Evolutionary conservation across 2,113 vertebrate species (phyloP), one percentile per base, ranked within the genome.

Genomic region (Lasiurus borealis): DNA sequence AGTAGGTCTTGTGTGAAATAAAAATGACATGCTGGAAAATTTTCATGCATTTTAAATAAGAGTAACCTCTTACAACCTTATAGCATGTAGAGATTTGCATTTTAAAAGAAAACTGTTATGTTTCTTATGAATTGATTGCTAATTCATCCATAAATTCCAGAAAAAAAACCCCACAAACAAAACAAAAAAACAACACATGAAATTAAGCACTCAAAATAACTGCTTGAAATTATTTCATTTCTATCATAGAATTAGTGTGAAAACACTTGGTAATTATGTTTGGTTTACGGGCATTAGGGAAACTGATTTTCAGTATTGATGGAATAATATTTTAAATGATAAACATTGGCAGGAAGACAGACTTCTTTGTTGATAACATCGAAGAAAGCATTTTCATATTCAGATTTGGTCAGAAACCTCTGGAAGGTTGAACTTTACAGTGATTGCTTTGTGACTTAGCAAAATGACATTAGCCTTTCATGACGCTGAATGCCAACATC

Each of bases 1-100:
- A 52, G 9, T 93, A 88, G 48, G 4, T 69, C 48, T 80, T 92
- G 6, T 6, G 73, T 69, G 57, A 88, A 95, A 88, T 93, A 95
- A 77, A 91, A 97, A 93, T 85, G 57, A 84, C 8, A 15, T 76
- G 18, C 21, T 93, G 11, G 57, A 96, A 94, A 34, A 6, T 76
- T 89, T 88, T 82, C 64, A 93, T 94, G 68, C 66, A 94, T 93
- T 94, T 96, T 82, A 87, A 96, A 62, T 77, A 93, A 81, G 16
- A 46, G 29, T 81, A 96, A 87, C 46, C 40, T 94, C n/a, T 86
- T 48, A 34, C 12, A 31, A 85, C 15, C 18, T 85, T 84, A 34
- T 0, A 50, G 64, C n/a, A 6, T 54, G 27, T 1, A 76, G 36
- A 86, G 52, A 95, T 91, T 96, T 92, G 40, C n/a, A 81, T 96